Evolutionary conservation across 2,113 vertebrate species (phyloP).

Genomic region (Struthio camelus): DNA sequence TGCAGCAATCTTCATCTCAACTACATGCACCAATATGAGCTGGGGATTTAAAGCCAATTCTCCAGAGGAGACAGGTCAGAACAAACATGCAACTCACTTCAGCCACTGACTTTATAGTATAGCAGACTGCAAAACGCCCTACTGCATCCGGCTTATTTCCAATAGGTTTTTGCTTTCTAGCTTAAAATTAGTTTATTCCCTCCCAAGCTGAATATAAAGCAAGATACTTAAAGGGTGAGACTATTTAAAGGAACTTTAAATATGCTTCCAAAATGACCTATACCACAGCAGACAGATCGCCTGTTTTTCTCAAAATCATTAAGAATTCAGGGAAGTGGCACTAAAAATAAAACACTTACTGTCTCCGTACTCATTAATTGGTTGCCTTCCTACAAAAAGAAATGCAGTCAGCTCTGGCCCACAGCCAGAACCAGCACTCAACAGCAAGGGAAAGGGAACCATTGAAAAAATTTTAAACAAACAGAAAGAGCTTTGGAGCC

Average conservation of each 20-base stretch:
- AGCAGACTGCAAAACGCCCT: not conserved
- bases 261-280: not conserved
- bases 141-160: not conserved
- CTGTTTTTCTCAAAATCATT: not conserved
- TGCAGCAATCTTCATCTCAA: not conserved
- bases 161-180: not conserved
- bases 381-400: not conserved
- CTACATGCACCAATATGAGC: accelerated
- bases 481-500: not conserved
- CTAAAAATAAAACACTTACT: not conserved
- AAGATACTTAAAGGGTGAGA: not conserved
- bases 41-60: not conserved
- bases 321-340: not conserved
- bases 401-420: not conserved
- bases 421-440: not conserved
- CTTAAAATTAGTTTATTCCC: not conserved
- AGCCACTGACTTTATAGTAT: not conserved
- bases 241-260: not conserved
- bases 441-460: not conserved
- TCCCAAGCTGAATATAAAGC: not conserved
- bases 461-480: not conserved
- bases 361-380: not conserved
- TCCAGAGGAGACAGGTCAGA: not conserved
- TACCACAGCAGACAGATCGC: not conserved
- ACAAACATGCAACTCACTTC: not conserved